Evolutionary conservation across 2,113 vertebrate genomes (phyloP), one percentile per base, ranked within the genome.

Genomic region (Pterocles orientalis): DNA sequence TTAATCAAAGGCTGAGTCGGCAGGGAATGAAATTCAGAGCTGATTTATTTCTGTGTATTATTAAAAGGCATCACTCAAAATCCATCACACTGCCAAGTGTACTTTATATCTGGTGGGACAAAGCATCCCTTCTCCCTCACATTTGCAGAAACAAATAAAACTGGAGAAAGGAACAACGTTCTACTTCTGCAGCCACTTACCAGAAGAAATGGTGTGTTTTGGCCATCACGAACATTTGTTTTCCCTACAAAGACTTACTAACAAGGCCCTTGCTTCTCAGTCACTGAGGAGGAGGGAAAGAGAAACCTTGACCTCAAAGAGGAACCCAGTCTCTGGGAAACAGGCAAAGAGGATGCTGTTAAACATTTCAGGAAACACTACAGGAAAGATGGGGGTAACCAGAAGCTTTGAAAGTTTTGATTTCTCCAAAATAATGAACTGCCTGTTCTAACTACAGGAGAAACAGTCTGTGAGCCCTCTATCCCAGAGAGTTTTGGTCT

Each of bases 341-440:
- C 15, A 51, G 58, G 21, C 60, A 33, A 58, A 86, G 56, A 94
- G 88, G 88, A 92, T 84, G 77, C 80, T 84, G 69, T 53, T 92
- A 84, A 83, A 86, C 72, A 82, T 68, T 90, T 94, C 92, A 93
- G 92, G 90, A 96, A 95, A 88, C 61, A 72, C 61, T 91, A 73
- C 24, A 31, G 39, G 79, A 92, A 95, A 82, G 80, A 71, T 53
- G 26, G 34, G 41, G 48, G 45, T 45, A 83, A 60, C 2, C 54
- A 94, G 65, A 75, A 85, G 56, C 72, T 91, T 65, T 86, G 82
- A 66, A 79, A 93, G 47, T 62, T 92, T 92, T 88, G 82, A 92
- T 84, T 94, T 92, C 82, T 72, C 29, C 18, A 34, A 68, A 51
- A 71, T 81, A 86, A 60, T 53, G 48, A 78, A 83, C n/a, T 54